These are phyloP conservation scores for Bettongia penicillata DNA, from an alignment of 2,113 vertebrate species.

Conservation along the genomic window DNA sequence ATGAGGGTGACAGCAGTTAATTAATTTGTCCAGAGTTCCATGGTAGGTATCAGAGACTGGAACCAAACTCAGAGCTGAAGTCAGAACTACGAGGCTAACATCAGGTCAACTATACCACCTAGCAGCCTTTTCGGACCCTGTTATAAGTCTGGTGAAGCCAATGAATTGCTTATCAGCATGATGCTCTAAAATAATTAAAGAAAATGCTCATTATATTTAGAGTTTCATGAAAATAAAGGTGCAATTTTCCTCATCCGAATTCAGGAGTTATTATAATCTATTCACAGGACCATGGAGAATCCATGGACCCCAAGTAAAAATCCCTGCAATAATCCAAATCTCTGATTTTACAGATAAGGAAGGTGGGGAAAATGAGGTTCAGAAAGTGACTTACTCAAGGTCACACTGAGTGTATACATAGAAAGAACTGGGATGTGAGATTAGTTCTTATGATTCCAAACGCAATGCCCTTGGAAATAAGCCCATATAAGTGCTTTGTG, in stretches of 20 bases:
- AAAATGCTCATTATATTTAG: not conserved
- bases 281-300: not conserved
- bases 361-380: not conserved
- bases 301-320: not conserved
- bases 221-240: not conserved
- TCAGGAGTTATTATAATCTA: not conserved
- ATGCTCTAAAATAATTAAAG: not conserved
- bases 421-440: not conserved
- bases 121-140: not conserved
- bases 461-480: not conserved
- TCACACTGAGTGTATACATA: not conserved
- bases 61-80: not conserved
- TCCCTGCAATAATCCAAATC: not conserved
- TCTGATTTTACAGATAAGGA: not conserved
- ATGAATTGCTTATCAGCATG: not conserved
- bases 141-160: not conserved
- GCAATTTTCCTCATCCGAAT: not conserved
- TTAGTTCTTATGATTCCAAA: not conserved
- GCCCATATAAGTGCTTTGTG: not conserved
- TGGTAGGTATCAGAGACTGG: not conserved
- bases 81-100: not conserved
- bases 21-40: too few species aligned
- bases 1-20: too few species aligned
- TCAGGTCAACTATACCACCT: not conserved
- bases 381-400: not conserved